phyloP scores from a whole-genome alignment of 2,797 vertebrate genomes.

The Vireo griseus region DNA sequence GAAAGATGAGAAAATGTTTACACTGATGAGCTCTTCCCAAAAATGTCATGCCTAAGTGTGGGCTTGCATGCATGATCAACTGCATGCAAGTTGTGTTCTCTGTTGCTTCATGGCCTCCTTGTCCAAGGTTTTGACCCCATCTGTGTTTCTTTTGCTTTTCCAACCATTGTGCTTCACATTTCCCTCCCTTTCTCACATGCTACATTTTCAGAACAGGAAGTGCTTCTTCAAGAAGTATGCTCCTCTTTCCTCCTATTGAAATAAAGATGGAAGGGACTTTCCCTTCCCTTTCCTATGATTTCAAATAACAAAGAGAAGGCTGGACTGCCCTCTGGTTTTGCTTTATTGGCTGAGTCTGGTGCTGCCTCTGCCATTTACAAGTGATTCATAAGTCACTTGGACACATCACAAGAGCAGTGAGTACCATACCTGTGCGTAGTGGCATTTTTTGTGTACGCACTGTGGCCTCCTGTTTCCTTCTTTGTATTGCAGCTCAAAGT shows the following conservation, averaged over 20 bases:
- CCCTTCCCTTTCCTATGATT: background rate
- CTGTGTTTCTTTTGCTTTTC: background rate
- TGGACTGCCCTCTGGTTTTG: background rate
- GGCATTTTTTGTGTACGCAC: background rate
- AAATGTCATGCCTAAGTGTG: background rate
- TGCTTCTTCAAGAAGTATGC: background rate
- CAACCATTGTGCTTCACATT: background rate
- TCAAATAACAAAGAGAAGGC: constrained; percentile 1
- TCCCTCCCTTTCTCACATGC: background rate
- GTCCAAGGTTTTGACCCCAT: background rate
- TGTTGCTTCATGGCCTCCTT: background rate
- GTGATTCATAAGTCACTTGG: background rate
- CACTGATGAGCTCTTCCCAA: background rate
- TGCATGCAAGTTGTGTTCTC: background rate
- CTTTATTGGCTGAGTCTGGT: constrained; percentile 4
- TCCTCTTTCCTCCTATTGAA: background rate
- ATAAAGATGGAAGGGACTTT: background rate
- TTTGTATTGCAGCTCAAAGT: background rate
- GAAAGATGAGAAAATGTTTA: background rate
- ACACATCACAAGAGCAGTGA: background rate
- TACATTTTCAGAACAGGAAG: background rate
- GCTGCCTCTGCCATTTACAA: background rate
- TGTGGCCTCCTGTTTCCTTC: background rate
- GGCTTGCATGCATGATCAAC: background rate
- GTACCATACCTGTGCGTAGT: background rate